Evolutionary conservation across 2,113 vertebrate species (phyloP).

Genomic region (Piliocolobus tephrosceles): DNA sequence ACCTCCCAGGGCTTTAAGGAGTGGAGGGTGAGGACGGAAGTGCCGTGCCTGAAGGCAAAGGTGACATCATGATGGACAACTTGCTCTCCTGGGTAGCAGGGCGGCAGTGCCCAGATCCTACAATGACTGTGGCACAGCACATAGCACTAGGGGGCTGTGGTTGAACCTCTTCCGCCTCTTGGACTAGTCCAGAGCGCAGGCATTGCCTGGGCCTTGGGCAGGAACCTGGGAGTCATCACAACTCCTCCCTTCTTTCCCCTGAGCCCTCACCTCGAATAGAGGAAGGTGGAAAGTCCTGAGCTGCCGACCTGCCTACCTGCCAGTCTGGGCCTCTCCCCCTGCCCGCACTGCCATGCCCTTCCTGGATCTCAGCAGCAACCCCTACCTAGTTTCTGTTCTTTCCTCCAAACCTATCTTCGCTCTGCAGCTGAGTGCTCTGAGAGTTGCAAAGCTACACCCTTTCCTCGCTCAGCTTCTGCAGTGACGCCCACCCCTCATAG

Average conservation of each 20-base stretch:
- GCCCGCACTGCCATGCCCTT: not conserved
- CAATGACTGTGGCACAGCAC: not conserved
- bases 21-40: not conserved
- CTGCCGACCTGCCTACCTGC: not conserved
- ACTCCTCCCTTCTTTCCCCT: not conserved
- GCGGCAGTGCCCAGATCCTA: not conserved
- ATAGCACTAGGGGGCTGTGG: not conserved
- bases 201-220: not conserved
- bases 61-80: not conserved
- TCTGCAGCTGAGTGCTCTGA: not conserved
- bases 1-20: not conserved
- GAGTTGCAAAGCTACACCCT: not conserved
- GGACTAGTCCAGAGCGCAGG: not conserved
- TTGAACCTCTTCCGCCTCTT: not conserved
- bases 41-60: not conserved
- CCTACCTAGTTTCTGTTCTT: not conserved
- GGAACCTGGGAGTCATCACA: not conserved
- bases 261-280: not conserved
- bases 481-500: not conserved
- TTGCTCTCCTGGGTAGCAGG: not conserved
- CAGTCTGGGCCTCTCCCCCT: not conserved
- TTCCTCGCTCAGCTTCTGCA: not conserved
- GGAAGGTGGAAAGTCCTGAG: not conserved
- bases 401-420: fast-evolving
- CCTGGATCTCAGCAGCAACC: not conserved